Conservation (phyloP, 1,140 invertebrate genomes). For the Paralvinella palmiformis region DNA sequence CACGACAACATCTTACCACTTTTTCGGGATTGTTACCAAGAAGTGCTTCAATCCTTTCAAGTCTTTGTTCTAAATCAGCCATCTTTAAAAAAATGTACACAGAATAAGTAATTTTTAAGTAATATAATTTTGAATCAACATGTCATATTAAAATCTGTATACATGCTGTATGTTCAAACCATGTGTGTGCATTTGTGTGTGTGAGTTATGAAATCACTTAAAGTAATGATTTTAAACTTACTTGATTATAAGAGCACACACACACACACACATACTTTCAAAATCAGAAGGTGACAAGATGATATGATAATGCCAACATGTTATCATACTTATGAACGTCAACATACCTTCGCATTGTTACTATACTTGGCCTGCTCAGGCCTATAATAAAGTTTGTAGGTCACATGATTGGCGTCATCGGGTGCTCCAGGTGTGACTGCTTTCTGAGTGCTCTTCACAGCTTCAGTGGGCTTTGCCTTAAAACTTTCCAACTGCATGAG, state of each 20-base stretch:
- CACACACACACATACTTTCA: too few species aligned
- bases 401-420: conserved; percentile 40
- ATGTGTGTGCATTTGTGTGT: too few species aligned
- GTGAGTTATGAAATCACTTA: too few species aligned
- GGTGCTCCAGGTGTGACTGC: conserved; percentile 58
- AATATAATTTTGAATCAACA: not conserved
- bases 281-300: too few species aligned
- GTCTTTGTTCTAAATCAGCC: conserved; percentile 49
- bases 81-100: conserved; percentile 31
- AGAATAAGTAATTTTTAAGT: not conserved
- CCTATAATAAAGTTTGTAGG: conserved; percentile 59
- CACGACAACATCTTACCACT: conserved; percentile 55
- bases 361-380: conserved; percentile 63
- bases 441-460: conserved; percentile 10
- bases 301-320: too few species aligned
- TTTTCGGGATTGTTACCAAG: conserved; percentile 58
- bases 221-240: too few species aligned
- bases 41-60: conserved; percentile 68
- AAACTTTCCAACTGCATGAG: conserved; percentile 27
- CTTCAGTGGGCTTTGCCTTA: conserved; percentile 13
- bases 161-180: too few species aligned
- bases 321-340: not conserved
- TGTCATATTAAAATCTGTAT: not conserved
- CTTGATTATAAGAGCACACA: too few species aligned
- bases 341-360: conserved; percentile 63